Base-by-base conservation (phyloP, 2,113 vertebrate genomes). In the Tenrec ecaudatus region DNA sequence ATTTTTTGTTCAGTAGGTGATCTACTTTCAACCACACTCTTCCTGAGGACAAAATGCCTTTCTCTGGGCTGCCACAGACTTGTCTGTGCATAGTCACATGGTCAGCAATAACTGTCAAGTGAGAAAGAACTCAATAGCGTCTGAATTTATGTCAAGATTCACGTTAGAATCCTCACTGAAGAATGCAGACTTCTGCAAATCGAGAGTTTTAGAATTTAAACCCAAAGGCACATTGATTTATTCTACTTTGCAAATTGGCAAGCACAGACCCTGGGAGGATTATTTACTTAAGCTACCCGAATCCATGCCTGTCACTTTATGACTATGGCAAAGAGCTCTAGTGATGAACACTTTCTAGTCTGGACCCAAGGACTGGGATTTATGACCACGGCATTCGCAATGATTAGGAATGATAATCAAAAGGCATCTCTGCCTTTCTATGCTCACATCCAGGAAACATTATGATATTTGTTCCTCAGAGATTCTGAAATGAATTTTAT, bases 391-490 rank as follows among this genome's bases (percentile, higher is more conserved):
- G 16, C 19, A 68, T 68, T 6, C 43, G 87, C n/a, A 38, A 7
- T 33, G 23, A 92, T 66, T 3, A 82, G 27, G 29, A 29, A 27
- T 38, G 5, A 77, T 7, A 81, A 27, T 57, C 60, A 78, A 79
- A 85, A 66, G 62, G 6, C 3, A 64, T 36, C 17, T 29, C 10
- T 53, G 0, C 31, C 62, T 92, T 90, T 57, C 69, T 27, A 60
- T 90, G 88, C 82, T 82, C 92, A 95, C 86, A 76, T 0, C 17
- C 31, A 95, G 33, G 82, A 84, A 6, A 79, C 27, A 58, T 62
- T 73, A 58, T 12, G 19, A 27, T 60, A 33, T 66, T 23, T 81
- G 82, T 86, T 25, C 1, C 36, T 27, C 1, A 60, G 47, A 25
- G 58, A 31, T 88, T 75, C 58, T 82, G 66, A 82, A 75, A 82